A percentile compares a stretch with the other conserved stretches of the same genome.
phyloP scores from a whole-genome alignment of 2,888 invertebrate genomes.

The Neoascia interrupta region DNA sequence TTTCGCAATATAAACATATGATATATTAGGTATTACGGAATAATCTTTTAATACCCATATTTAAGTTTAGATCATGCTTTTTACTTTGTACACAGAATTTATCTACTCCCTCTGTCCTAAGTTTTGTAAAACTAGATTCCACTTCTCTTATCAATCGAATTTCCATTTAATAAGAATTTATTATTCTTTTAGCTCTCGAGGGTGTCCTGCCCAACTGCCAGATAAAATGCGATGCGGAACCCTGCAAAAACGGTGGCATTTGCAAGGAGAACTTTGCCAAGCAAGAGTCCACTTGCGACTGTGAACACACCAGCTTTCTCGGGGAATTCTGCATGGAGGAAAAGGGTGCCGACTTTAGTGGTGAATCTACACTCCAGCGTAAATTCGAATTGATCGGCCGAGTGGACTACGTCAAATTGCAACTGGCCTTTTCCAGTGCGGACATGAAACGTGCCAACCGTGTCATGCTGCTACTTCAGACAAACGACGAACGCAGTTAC shows the following conservation, averaged over 20 bases:
- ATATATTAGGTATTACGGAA: too few relatives aligned
- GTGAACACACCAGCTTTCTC: conserved; percentile 93
- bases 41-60: too few relatives aligned
- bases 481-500: conserved; percentile 91
- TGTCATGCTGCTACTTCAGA: conserved; percentile 88
- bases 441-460: conserved; percentile 89
- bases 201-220: conserved; percentile 90
- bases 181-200: conserved; percentile 80
- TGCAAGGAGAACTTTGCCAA: conserved; percentile 94
- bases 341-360: conserved; percentile 93
- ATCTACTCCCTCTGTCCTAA: too few relatives aligned
- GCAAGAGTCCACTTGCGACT: conserved; percentile 92
- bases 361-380: conserved; percentile 90
- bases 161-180: neutral
- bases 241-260: conserved; percentile 92
- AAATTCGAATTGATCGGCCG: conserved; percentile 86
- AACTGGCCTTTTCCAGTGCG: conserved; percentile 92
- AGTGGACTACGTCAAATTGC: conserved; percentile 89
- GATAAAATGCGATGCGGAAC: conserved; percentile 93
- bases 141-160: too few relatives aligned
- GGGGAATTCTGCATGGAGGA: conserved; percentile 94
- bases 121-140: too few relatives aligned
- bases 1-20: too few relatives aligned
- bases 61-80: too few relatives aligned
- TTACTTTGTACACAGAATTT: too few relatives aligned